Evolutionary conservation across 1,140 invertebrate species (phyloP), one percentile per base, ranked within the genome.

Genomic region (Berghia stephanieae): DNA sequence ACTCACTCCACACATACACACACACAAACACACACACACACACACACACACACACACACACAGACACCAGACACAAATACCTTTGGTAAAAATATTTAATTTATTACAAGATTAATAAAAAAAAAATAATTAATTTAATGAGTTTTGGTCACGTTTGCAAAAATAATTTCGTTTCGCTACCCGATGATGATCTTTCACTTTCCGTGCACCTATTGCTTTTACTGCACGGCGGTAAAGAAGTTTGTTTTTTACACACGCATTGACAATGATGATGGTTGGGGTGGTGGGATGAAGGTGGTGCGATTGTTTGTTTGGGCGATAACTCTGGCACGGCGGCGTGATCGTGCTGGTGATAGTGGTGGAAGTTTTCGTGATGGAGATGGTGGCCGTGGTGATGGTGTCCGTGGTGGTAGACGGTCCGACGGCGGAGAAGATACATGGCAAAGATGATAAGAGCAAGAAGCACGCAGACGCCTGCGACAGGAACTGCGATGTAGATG

Each of bases 401-500:
- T 18, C 80, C 74, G 43, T 82, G 75, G 52, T 85, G 83, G 60
- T 82, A 82, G 44, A 82, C 83, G n/a, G 76, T 83, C 2, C 83
- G 80, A 21, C 86, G 75, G n/a, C 84, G 66, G 27, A 88, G 75
- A 42, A 88, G 75, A 76, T 88, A 88, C 84, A 88, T 86, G 67
- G 87, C 86, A 76, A 88, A 88, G 72, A 88, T 86, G 49, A 87
- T 83, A 24, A 88, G 77, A 8, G 86, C 87, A 42, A 88, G 79
- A 16, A 88, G 80, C 43, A 87, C 86, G 80, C 86, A 87, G 2
- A 87, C 83, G 16, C 87, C 87, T 2, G 85, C 87, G 21, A 87
- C 83, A 5, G 87, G 87, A 34, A 88, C 87, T 10, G 85, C 87
- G 63, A 88, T 86, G 80, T 87, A 88, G 27, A 88, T 86, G 10